phyloP scores from a whole-genome alignment of 1,140 invertebrate genomes.

The Bombus superbus region DNA sequence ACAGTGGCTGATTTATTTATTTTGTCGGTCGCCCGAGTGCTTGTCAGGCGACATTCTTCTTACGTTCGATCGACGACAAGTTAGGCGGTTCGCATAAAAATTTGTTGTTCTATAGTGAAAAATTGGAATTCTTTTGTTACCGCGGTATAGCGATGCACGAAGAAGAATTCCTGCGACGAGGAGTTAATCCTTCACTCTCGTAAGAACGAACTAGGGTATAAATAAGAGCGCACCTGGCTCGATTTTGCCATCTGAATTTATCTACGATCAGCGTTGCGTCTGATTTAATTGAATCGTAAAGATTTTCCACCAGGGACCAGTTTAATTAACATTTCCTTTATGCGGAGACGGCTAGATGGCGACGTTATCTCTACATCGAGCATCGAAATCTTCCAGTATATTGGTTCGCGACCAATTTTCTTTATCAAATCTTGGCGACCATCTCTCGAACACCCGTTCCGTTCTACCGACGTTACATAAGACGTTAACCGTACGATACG shows the following conservation, averaged over 20 bases:
- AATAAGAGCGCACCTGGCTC: conserved; percentile 28
- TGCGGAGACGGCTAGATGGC: neutral
- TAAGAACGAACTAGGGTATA: neutral
- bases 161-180: neutral
- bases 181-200: neutral
- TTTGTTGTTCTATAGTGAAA: too few relatives aligned
- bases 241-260: conserved; percentile 5
- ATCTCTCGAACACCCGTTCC: neutral
- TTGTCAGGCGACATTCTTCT: too few relatives aligned
- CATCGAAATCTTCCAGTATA: too few relatives aligned
- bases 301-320: conserved; percentile 1
- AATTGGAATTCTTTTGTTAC: too few relatives aligned
- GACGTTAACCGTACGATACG: too few relatives aligned
- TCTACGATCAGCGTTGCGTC: neutral
- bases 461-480: neutral
- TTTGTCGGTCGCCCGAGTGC: too few relatives aligned
- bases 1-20: too few relatives aligned
- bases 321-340: conserved; percentile 10
- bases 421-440: neutral
- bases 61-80: too few relatives aligned
- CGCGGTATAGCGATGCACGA: neutral
- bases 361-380: neutral
- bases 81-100: too few relatives aligned
- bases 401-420: neutral
- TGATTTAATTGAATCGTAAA: conserved; percentile 46